These are phyloP conservation scores for Limulus polyphemus DNA, from an alignment of 2,888 invertebrate species.

Conservation along the genomic window DNA sequence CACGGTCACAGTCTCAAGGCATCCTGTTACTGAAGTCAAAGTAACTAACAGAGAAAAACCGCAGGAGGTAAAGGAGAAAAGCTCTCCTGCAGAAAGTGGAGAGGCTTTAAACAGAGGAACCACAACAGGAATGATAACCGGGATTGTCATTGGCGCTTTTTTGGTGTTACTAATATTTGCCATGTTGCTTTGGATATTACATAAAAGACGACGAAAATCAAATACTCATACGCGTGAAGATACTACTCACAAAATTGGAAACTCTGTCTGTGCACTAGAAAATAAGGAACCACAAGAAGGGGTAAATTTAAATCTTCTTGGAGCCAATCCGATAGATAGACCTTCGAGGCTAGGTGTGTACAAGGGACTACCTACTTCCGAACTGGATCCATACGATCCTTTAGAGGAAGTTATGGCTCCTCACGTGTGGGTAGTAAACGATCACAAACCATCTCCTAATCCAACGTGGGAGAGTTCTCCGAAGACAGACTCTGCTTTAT, in stretches of 20 bases:
- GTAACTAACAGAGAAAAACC: constrained; percentile 21
- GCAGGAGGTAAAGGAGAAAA: constrained; percentile 22
- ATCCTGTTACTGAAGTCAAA: constrained; percentile 16
- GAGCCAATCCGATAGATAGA: constrained; percentile 15
- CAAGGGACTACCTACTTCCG: constrained; percentile 1
- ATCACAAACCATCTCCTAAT: constrained; percentile 16
- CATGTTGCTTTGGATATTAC: constrained; percentile 16
- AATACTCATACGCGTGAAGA: constrained; percentile 8
- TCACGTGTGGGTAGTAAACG: constrained; percentile 20
- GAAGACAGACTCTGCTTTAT: no score
- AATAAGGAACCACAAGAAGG: constrained; percentile 13
- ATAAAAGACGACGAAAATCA: constrained; percentile 7
- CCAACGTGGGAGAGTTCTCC: constrained; percentile 2
- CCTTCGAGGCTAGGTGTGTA: neutral
- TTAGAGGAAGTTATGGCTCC: constrained; percentile 9
- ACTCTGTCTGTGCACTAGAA: constrained; percentile 16
- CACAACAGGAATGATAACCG: constrained; percentile 17
- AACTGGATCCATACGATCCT: constrained; percentile 17
- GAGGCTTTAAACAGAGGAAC: neutral
- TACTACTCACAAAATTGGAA: neutral
- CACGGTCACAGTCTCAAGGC: constrained; percentile 19
- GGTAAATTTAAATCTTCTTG: constrained; percentile 8
- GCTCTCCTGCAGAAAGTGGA: constrained; percentile 10
- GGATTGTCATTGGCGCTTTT: constrained; percentile 18
- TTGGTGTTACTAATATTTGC: constrained; percentile 17